Evolutionary conservation across 2,113 vertebrate genomes (phyloP).

Genomic region (Phocoena phocoena): DNA sequence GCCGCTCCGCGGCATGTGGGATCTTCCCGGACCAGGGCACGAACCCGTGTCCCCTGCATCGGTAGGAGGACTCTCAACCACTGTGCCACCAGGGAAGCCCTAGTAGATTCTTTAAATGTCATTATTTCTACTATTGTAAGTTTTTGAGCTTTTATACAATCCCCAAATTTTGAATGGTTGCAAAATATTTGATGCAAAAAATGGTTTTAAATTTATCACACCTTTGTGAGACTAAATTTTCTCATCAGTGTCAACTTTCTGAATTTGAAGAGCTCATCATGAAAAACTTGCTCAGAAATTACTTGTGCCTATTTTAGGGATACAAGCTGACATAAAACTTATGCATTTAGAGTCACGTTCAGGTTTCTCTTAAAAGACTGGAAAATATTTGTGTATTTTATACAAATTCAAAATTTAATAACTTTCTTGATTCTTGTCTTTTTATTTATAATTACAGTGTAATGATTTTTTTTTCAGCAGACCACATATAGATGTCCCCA

Average conservation of each 20-base stretch:
- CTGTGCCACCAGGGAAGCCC: no score
- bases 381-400: neutral
- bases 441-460: neutral
- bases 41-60: no score
- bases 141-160: neutral
- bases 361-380: neutral
- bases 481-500: neutral
- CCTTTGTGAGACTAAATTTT: neutral
- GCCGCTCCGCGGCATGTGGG: no score
- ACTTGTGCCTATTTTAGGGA: neutral
- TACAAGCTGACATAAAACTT: slow-evolving; percentile 5
- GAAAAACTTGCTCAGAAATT: slow-evolving; percentile 7
- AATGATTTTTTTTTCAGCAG: neutral
- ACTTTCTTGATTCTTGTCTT: neutral
- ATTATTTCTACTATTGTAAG: neutral
- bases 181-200: neutral
- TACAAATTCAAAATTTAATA: neutral
- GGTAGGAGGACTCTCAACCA: no score
- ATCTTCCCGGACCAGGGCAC: no score
- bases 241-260: neutral
- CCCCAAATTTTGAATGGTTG: neutral
- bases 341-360: neutral
- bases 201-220: neutral
- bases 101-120: neutral
- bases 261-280: neutral